Evolutionary conservation across 2,888 invertebrate genomes (phyloP), one percentile per base, ranked within the genome.

Genomic region (Philereme transversata): DNA sequence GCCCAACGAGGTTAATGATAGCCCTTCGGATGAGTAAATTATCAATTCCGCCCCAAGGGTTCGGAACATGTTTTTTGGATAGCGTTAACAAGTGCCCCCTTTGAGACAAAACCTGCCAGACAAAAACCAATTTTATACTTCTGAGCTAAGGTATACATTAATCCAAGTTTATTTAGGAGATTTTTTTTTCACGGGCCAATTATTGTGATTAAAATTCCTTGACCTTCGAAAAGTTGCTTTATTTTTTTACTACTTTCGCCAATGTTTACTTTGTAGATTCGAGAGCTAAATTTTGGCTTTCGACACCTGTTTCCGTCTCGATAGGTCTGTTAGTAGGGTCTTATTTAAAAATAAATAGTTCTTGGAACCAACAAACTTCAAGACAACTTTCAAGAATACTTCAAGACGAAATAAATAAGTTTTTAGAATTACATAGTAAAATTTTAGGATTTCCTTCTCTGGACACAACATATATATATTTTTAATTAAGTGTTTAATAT

Each of bases 1-100:
- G 81, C 79, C 79, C 82, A 84, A 83, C 84, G 78, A 76, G 80
- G 84, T 83, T 92, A 91, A 92, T 92, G 84, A 92, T 90, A 90
- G 89, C 87, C 87, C 87, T 90, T 83, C 81, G 83, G 87, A 89
- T 84, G 79, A 87, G 90, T 89, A 91, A 91, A 92, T 92, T 92
- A 91, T 91, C 92, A 91, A 90, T 90, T 87, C 88, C 81, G 89
- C 90, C 89, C 85, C 82, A 75, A 88, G 90, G 90, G 87, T 79
- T 77, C 78, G 73, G 75, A 78, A 78, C 82, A 81, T 82, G 84
- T 88, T 89, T 90, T 68, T 88, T 83, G 83, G 84, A 86, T 85
- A 86, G 84, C 82, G 57, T 45, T 87, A 88, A 89, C 89, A 83
- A 90, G 79, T 76, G 36, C 73, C 72, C 57, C 76, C 67, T 76